A percentile compares a stretch with the other conserved stretches of the same genome.
Conservation (phyloP, 2,888 invertebrate genomes). For the Ophioninae sp. region DNA sequence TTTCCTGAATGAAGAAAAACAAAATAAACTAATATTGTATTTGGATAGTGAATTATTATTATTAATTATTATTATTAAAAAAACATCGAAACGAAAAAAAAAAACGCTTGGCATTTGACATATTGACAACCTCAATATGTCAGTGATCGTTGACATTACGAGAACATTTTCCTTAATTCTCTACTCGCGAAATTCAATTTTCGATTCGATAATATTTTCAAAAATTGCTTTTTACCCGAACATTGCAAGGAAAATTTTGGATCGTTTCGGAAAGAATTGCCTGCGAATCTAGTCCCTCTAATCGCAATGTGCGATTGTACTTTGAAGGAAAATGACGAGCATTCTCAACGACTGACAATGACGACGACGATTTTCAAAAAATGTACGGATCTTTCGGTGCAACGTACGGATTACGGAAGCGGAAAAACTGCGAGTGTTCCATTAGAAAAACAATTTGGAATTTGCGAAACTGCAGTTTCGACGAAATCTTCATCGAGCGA, state of each 20-base stretch:
- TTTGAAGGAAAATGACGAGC: slow-evolving; percentile 6
- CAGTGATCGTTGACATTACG: neutral
- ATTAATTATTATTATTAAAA: neutral
- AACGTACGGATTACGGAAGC: slow-evolving; percentile 21
- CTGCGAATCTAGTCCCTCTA: neutral
- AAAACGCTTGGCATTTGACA: neutral
- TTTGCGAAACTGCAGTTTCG: neutral
- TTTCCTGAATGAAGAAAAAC: too few species aligned
- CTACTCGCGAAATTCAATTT: neutral
- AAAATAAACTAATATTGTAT: too few species aligned
- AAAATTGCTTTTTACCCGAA: neutral
- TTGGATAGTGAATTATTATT: neutral
- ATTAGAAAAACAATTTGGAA: neutral
- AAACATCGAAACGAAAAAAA: neutral
- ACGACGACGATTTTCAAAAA: slow-evolving; percentile 64
- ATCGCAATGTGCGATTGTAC: slow-evolving; percentile 70
- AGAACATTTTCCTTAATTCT: neutral
- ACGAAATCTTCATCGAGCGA: slow-evolving; percentile 33
- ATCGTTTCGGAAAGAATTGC: neutral
- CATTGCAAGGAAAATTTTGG: neutral
- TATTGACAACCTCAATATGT: neutral
- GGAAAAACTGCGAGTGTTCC: neutral
- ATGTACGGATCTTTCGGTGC: slow-evolving; percentile 33
- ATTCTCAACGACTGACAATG: slow-evolving; percentile 28
- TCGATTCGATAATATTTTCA: neutral